phyloP scores from a whole-genome alignment of 2,888 invertebrate genomes.

The Sylvicola cinctus region DNA sequence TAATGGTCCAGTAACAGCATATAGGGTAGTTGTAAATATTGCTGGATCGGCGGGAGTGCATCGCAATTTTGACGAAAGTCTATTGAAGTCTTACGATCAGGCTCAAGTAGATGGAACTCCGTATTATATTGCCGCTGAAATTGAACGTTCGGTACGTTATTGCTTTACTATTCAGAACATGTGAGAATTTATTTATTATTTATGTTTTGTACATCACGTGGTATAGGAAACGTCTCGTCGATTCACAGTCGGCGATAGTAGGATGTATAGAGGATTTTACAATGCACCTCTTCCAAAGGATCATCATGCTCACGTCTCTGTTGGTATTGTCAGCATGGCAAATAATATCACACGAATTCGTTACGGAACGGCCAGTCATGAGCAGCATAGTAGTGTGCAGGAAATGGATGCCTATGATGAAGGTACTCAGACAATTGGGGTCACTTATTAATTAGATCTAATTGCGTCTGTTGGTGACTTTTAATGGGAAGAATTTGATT shows the following conservation, averaged over 20 bases:
- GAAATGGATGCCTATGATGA: too few relatives aligned
- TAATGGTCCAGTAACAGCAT: constrained; percentile 57
- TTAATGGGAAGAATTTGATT: too few relatives aligned
- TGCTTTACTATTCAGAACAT: constrained; percentile 1
- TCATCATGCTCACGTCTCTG: constrained; percentile 41
- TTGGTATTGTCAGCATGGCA: constrained; percentile 49
- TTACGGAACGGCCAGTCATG: constrained; percentile 27
- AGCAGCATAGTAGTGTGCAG: too few relatives aligned
- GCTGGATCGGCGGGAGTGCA: constrained; percentile 41
- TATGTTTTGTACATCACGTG: constrained; percentile 7
- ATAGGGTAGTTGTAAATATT: constrained; percentile 43
- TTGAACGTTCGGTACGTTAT: constrained; percentile 35
- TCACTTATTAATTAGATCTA: too few relatives aligned
- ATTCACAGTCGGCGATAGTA: constrained; percentile 60
- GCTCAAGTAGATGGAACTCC: constrained; percentile 44
- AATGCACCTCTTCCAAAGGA: constrained; percentile 51
- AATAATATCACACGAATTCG: constrained; percentile 40
- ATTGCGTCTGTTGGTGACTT: too few relatives aligned
- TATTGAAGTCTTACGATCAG: constrained; percentile 40
- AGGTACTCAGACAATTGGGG: too few relatives aligned
- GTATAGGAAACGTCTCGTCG: constrained; percentile 34
- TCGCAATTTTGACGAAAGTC: constrained; percentile 38
- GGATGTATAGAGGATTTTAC: constrained; percentile 47
- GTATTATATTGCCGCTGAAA: constrained; percentile 68
- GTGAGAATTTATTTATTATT: neutral